Percentiles rank a stretch among this genome's conserved stretches.
These are phyloP conservation scores for Hedychridium roseum DNA, from an alignment of 2,888 invertebrate species.

Conservation along the genomic window DNA sequence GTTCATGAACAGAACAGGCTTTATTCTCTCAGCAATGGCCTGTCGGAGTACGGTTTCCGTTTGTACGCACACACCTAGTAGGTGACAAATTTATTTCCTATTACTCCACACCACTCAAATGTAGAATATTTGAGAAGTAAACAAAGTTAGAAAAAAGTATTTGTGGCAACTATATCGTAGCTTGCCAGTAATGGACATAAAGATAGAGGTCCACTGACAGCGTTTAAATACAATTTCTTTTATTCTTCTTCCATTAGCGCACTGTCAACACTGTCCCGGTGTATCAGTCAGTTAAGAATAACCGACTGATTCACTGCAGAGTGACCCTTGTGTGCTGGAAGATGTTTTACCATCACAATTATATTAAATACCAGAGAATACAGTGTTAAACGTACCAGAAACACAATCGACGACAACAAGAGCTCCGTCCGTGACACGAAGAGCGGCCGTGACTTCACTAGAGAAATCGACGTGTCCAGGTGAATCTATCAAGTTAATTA, in stretches of 20 bases:
- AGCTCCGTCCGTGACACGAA: conserved; percentile 99
- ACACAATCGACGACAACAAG: conserved; percentile 99
- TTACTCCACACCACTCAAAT: no score
- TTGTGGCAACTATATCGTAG: conserved; percentile 69
- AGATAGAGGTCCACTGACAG: conserved; percentile 82
- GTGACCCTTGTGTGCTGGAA: conserved; percentile 59
- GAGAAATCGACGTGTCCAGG: conserved; percentile 99
- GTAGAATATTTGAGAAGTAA: no score
- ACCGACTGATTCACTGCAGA: conserved; percentile 50
- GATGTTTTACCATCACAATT: conserved; percentile 19
- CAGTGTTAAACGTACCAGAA: conserved; percentile 76
- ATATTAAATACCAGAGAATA: background rate
- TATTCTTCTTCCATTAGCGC: conserved; percentile 74
- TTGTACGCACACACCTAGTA: conserved; percentile 99
- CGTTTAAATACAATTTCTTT: conserved; percentile 69
- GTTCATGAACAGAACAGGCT: conserved; percentile 99
- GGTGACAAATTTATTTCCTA: no score
- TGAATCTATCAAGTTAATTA: conserved; percentile 99
- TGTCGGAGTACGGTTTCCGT: conserved; percentile 99
- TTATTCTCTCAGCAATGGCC: conserved; percentile 99
- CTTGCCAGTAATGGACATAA: conserved; percentile 77
- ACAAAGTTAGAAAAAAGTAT: conserved; percentile 2
- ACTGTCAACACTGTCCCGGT: conserved; percentile 69
- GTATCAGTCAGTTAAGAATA: conserved; percentile 37
- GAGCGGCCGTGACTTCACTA: conserved; percentile 98